Conservation (phyloP, 2,888 invertebrate genomes). For the Megastigmus dorsalis region DNA sequence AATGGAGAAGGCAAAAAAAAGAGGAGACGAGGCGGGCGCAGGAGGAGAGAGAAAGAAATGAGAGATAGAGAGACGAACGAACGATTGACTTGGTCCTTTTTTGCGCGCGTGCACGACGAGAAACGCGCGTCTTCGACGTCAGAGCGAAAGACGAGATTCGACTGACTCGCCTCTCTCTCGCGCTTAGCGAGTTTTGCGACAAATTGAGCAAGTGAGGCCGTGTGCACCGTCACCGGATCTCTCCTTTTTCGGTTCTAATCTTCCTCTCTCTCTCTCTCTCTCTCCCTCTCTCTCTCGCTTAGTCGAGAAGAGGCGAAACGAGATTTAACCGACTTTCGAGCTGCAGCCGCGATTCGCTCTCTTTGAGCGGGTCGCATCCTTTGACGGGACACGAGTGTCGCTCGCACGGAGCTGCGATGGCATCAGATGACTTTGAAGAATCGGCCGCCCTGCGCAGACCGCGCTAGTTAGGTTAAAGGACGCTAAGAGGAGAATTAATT, state of each 20-base stretch:
- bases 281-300: too few species aligned
- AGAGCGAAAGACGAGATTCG: too few species aligned
- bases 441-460: too few species aligned
- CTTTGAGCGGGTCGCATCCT: too few species aligned
- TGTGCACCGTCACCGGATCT: background rate
- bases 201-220: constrained; percentile 39
- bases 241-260: constrained; percentile 2
- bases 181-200: constrained; percentile 34
- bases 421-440: too few species aligned
- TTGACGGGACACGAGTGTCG: background rate
- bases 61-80: background rate
- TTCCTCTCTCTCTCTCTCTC: too few species aligned
- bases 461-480: too few species aligned
- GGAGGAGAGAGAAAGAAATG: constrained; percentile 20
- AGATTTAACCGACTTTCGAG: constrained; percentile 26
- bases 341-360: too few species aligned
- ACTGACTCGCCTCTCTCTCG: constrained; percentile 53
- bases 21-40: background rate
- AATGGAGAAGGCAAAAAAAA: background rate
- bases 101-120: constrained; percentile 8
- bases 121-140: constrained; percentile 57
- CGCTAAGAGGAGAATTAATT: too few species aligned
- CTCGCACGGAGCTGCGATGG: background rate
- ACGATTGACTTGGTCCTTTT: too few species aligned
- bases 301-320: background rate